These are phyloP conservation scores for Brachionus rubens DNA, from an alignment of 1,140 invertebrate genomes.

Conservation along the genomic window DNA sequence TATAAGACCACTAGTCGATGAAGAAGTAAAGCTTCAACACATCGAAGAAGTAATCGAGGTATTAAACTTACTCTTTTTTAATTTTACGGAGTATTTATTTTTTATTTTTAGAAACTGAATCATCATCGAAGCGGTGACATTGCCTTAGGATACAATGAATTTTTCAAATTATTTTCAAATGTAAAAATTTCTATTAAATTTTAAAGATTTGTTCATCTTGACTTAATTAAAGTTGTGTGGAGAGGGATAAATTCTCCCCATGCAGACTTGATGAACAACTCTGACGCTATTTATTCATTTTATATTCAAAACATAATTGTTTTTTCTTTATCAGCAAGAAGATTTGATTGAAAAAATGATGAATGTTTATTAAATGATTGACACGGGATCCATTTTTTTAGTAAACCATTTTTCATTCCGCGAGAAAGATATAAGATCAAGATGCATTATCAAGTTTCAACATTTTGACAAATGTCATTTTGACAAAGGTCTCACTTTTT, in stretches of 20 bases:
- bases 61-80: background rate
- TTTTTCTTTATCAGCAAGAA: background rate
- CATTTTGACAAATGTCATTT: no score
- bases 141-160: background rate
- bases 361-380: background rate
- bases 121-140: background rate
- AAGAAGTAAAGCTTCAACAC: slow-evolving; percentile 12
- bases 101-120: background rate
- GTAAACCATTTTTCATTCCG: no score
- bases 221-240: no score
- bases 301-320: background rate
- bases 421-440: no score
- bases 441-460: no score
- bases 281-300: background rate
- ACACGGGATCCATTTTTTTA: no score
- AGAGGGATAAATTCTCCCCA: no score
- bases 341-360: slow-evolving; percentile 25
- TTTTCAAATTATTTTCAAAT: slow-evolving; percentile 36
- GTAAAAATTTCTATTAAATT: no score
- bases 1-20: background rate
- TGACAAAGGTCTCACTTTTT: background rate
- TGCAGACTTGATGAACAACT: background rate
- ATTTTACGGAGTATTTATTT: background rate
- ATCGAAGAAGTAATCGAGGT: slow-evolving; percentile 21
- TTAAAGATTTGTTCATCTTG: no score